Evolutionary conservation across 2,888 invertebrate genomes (phyloP).

Genomic region (Synergus laeviventris): DNA sequence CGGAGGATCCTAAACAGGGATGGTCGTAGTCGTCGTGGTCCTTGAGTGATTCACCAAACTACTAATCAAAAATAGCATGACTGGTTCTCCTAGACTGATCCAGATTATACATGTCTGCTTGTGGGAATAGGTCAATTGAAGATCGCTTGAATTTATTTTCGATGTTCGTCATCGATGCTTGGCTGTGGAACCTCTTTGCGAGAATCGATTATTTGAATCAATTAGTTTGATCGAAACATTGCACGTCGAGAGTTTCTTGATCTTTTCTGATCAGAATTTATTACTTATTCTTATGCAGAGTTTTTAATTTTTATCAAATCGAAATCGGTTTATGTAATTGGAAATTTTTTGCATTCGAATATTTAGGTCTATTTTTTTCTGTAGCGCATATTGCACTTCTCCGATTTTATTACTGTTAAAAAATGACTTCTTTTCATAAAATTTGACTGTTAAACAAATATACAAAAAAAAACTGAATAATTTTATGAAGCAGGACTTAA

Average conservation of each 20-base stretch:
- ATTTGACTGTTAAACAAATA: not conserved
- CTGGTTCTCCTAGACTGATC: slow-evolving; percentile 15
- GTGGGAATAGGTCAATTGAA: slow-evolving; percentile 33
- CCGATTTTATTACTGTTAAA: not conserved
- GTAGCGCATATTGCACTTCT: not conserved
- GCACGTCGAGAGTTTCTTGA: slow-evolving; percentile 18
- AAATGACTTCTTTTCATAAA: not conserved
- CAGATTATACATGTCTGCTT: slow-evolving; percentile 1
- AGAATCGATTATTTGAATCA: slow-evolving; percentile 29
- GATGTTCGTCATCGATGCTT: slow-evolving; percentile 38
- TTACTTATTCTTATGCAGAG: not conserved
- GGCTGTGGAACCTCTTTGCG: slow-evolving; percentile 39
- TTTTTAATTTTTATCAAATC: not conserved
- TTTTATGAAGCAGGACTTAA: not conserved
- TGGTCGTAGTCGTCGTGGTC: not conserved
- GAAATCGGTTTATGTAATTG: no score
- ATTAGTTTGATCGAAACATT: slow-evolving; percentile 22
- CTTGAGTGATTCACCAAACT: slow-evolving; percentile 1
- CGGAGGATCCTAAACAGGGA: not conserved
- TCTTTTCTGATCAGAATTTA: not conserved
- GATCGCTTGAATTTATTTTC: slow-evolving; percentile 29
- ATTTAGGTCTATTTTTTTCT: not conserved
- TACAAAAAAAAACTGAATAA: no score
- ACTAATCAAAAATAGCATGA: not conserved
- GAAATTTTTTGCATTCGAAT: not conserved